Evolutionary conservation across 2,888 invertebrate species (phyloP).

Genomic region (Eremobia ochroleuca): DNA sequence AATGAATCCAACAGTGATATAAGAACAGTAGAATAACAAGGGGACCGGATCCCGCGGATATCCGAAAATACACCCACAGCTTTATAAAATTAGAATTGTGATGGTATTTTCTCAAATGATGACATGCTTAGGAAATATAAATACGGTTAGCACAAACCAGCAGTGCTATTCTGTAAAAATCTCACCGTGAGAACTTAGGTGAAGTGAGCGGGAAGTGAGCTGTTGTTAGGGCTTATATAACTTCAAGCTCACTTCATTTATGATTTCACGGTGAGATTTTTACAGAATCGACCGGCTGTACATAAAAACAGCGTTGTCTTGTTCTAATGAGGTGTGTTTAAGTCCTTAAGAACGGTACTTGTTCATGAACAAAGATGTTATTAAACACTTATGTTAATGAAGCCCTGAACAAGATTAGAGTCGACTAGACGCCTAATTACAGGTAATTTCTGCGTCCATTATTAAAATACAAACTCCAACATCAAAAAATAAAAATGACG

Average conservation of each 20-base stretch:
- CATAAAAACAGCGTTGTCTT: slow-evolving; percentile 52
- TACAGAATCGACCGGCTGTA: too few relatives aligned
- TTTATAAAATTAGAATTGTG: slow-evolving; percentile 52
- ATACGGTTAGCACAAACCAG: slow-evolving; percentile 34
- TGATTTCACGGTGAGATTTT: too few relatives aligned
- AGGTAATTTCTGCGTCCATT: slow-evolving; percentile 27
- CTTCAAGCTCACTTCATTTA: too few relatives aligned
- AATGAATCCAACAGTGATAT: slow-evolving; percentile 50
- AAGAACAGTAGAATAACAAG: slow-evolving; percentile 60
- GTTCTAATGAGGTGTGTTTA: slow-evolving; percentile 46
- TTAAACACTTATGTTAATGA: slow-evolving; percentile 61
- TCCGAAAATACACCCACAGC: slow-evolving; percentile 63
- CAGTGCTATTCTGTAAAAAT: too few relatives aligned
- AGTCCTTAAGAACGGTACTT: slow-evolving; percentile 38
- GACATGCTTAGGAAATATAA: slow-evolving; percentile 35
- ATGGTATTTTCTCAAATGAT: slow-evolving; percentile 56
- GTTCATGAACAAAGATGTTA: slow-evolving; percentile 53
- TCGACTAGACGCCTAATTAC: slow-evolving; percentile 31
- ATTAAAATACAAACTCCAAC: slow-evolving; percentile 3
- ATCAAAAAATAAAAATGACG: slow-evolving; percentile 5
- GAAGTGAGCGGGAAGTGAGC: too few relatives aligned
- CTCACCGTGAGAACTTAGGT: too few relatives aligned
- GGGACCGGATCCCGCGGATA: slow-evolving; percentile 64
- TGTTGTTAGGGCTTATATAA: too few relatives aligned
- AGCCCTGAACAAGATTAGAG: slow-evolving; percentile 58